These are phyloP conservation scores for Mastigias papua DNA, from an alignment of 30 jellyfish, hydroid and myxozoan species.

Conservation along the genomic window DNA sequence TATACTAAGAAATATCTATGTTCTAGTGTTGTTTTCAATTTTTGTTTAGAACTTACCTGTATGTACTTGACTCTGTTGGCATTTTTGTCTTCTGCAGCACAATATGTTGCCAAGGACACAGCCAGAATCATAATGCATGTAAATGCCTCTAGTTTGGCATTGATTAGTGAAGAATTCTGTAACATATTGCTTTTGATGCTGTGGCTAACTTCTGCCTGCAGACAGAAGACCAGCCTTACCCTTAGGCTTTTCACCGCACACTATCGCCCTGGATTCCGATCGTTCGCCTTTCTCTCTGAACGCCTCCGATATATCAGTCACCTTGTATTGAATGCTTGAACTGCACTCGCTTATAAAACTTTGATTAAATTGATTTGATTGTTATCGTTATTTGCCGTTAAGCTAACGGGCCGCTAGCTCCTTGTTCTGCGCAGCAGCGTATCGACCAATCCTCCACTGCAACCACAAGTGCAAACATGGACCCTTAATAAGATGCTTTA, in stretches of 20 bases:
- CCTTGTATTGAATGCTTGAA: background rate
- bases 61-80: conserved; percentile 16
- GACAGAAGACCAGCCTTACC: too few relatives aligned
- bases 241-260: background rate
- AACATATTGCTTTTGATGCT: background rate
- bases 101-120: conserved; percentile 26
- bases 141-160: conserved; percentile 17
- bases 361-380: conserved; percentile 12
- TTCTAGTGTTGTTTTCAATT: too few relatives aligned
- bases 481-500: conserved; percentile 36
- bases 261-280: too few relatives aligned
- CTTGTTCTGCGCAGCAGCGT: conserved; percentile 59
- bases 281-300: too few relatives aligned
- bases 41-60: conserved; percentile 22
- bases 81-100: conserved; percentile 6
- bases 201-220: too few relatives aligned
- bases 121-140: conserved; percentile 37
- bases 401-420: conserved; percentile 22
- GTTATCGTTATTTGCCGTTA: conserved; percentile 27
- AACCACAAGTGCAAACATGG: conserved; percentile 32
- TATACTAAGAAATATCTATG: too few relatives aligned
- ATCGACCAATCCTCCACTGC: conserved; percentile 8
- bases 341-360: conserved; percentile 9
- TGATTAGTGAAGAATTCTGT: background rate
- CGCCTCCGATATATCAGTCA: background rate